Conservation (phyloP, 2,113 vertebrate genomes). For the Crocuta crocuta region DNA sequence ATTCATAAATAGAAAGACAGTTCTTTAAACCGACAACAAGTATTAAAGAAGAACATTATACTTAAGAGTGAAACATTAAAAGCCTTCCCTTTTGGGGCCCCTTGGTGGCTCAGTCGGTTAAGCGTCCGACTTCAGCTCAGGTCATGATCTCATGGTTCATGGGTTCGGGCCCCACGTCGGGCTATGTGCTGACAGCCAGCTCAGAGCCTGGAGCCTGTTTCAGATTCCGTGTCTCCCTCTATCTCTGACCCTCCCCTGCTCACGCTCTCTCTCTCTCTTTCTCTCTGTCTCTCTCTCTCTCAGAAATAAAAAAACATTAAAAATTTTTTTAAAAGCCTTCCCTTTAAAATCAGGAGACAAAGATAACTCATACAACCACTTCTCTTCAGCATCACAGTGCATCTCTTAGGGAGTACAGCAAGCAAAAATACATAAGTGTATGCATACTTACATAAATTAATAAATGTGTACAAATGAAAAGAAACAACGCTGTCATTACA, state of each 20-base stretch:
- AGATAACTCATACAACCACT: not conserved
- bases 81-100: not conserved
- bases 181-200: too few relatives aligned
- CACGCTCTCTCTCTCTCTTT: too few relatives aligned
- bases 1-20: not conserved
- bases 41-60: not conserved
- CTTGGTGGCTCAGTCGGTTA: too few relatives aligned
- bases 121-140: too few relatives aligned
- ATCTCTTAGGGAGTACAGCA: not conserved
- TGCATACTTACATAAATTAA: not conserved
- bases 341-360: not conserved
- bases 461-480: not conserved
- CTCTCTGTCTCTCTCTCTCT: too few relatives aligned
- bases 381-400: not conserved
- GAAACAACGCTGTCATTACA: not conserved
- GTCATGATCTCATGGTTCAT: too few relatives aligned
- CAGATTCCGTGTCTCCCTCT: too few relatives aligned
- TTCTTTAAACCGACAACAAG: not conserved
- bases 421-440: not conserved
- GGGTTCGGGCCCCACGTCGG: too few relatives aligned
- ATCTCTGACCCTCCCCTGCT: too few relatives aligned
- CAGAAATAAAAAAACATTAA: too few relatives aligned
- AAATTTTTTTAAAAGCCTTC: too few relatives aligned
- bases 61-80: not conserved
- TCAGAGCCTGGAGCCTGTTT: too few relatives aligned